phyloP scores from a whole-genome alignment of 2,113 vertebrate species.

The Camelus dromedarius region DNA sequence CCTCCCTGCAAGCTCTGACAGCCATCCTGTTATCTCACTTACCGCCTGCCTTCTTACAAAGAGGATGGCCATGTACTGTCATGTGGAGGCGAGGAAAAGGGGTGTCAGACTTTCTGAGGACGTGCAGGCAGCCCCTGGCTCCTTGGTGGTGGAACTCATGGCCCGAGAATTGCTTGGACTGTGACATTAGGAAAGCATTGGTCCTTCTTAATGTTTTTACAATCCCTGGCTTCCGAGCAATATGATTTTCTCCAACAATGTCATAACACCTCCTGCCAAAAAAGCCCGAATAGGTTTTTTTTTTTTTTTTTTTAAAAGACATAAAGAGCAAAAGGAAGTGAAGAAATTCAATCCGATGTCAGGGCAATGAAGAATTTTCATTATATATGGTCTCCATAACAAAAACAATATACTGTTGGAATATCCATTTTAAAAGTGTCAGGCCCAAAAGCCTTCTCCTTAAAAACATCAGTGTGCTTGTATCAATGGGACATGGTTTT shows the following conservation, averaged over 20 bases:
- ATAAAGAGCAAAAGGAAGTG: background rate
- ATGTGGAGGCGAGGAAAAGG: rapidly evolving
- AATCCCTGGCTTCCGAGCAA: background rate
- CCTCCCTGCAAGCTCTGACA: too few relatives aligned
- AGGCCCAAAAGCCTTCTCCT: background rate
- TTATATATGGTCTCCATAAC: constrained; percentile 37
- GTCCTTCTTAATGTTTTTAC: background rate
- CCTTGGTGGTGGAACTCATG: too few relatives aligned
- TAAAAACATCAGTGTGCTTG: background rate
- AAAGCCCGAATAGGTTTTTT: background rate
- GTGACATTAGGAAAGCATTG: background rate
- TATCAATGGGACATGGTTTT: background rate
- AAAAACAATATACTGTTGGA: background rate
- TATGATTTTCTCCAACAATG: background rate
- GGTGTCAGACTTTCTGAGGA: background rate
- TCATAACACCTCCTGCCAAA: background rate
- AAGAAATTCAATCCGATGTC: constrained; percentile 46
- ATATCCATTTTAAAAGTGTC: background rate
- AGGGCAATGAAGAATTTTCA: background rate
- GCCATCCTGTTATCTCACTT: background rate
- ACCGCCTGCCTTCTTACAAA: background rate
- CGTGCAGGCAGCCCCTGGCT: rapidly evolving
- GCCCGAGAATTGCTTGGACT: background rate
- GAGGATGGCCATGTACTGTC: rapidly evolving
- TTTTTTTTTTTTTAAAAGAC: background rate